These are phyloP conservation scores for Pachymerium ferrugineum DNA, from an alignment of 2,888 invertebrate genomes.

Conservation along the genomic window DNA sequence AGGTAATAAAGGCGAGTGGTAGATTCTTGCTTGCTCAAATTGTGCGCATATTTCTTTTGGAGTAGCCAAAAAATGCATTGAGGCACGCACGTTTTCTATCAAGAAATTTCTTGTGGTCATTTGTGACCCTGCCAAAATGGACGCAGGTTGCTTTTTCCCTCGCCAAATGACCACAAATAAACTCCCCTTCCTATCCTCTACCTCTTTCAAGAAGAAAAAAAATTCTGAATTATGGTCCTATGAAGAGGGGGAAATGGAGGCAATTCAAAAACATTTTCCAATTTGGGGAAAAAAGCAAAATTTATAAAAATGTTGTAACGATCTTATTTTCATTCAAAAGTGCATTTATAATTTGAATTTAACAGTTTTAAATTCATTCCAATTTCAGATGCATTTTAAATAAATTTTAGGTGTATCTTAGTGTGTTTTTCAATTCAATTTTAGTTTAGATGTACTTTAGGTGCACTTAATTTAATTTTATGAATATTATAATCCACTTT, in stretches of 20 bases:
- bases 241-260: neutral
- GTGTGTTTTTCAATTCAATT: too few relatives aligned
- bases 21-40: constrained; percentile 4
- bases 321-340: neutral
- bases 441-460: too few relatives aligned
- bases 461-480: too few relatives aligned
- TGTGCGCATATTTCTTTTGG: neutral
- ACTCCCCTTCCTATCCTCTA: neutral
- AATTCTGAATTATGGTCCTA: neutral
- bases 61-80: neutral
- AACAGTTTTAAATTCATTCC: too few relatives aligned
- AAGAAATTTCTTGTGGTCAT: neutral
- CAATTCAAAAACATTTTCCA: too few relatives aligned
- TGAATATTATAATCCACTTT: too few relatives aligned
- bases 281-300: neutral
- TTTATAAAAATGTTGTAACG: neutral
- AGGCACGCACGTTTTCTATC: neutral
- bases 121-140: neutral
- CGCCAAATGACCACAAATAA: neutral
- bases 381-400: too few relatives aligned
- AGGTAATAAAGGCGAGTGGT: neutral
- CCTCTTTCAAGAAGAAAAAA: neutral
- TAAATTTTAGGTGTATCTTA: too few relatives aligned
- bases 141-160: neutral
- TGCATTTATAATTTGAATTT: too few relatives aligned